A percentile compares a stretch with the other conserved stretches of the same genome.
Conservation (phyloP, 2,797 vertebrate genomes). For the Anguilla megastoma region DNA sequence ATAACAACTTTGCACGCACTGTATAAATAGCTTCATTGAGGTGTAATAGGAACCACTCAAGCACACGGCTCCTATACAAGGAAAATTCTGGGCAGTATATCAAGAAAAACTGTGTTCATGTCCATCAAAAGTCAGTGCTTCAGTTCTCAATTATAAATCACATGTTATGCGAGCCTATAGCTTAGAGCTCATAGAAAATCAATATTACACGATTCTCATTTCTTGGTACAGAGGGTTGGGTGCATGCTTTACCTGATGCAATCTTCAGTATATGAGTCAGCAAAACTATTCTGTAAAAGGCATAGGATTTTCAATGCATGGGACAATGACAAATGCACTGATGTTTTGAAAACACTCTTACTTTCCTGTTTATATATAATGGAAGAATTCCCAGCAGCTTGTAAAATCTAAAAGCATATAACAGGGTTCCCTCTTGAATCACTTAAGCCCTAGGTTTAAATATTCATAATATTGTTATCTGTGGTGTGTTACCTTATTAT, state of each 20-base stretch:
- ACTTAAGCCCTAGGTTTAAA: not conserved
- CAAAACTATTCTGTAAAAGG: slow-evolving; percentile 29
- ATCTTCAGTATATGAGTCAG: not conserved
- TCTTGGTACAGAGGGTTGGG: not conserved
- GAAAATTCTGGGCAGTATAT: slow-evolving; percentile 15
- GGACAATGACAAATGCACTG: not conserved
- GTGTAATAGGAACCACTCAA: not conserved
- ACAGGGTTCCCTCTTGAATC: not conserved
- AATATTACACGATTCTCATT: not conserved
- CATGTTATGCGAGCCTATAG: not conserved
- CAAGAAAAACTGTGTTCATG: slow-evolving; percentile 13
- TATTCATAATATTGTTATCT: not conserved
- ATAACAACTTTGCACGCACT: not conserved
- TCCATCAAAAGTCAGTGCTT: slow-evolving; percentile 16
- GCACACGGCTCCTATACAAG: not conserved
- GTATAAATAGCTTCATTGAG: not conserved
- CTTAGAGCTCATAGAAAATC: not conserved
- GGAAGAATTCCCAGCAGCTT: not conserved
- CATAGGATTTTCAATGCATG: slow-evolving; percentile 5
- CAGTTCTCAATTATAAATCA: not conserved
- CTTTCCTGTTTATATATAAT: not conserved
- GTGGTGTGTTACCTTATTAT: not conserved
- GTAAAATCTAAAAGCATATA: not conserved
- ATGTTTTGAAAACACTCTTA: not conserved
- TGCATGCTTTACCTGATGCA: not conserved